Percentiles rank a stretch among this genome's conserved stretches.
Evolutionary conservation across 2,113 vertebrate species (phyloP).

Genomic region (Cyphomyrus discorhynchus): DNA sequence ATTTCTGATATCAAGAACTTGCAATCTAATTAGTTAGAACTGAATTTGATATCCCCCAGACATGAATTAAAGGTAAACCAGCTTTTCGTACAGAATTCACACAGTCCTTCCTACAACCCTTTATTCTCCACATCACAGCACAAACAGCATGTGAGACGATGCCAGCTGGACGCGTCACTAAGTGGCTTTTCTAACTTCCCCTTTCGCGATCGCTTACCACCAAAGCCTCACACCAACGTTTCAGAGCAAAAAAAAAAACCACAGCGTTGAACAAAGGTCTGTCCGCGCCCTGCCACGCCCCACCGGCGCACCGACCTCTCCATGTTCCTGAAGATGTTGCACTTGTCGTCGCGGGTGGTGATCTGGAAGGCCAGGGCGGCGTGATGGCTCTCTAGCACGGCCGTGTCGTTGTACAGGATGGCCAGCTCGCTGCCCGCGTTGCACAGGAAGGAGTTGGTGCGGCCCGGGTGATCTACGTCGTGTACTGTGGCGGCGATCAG

Average conservation of each 20-base stretch:
- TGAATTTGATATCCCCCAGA: background rate
- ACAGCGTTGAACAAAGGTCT: background rate
- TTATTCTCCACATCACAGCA: background rate
- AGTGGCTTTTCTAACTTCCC: background rate
- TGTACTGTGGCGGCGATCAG: constrained; percentile 91
- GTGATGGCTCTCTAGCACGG: constrained; percentile 91
- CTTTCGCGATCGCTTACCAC: background rate
- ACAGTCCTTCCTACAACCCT: background rate
- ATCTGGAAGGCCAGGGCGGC: constrained; percentile 94
- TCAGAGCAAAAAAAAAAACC: background rate
- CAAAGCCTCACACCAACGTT: background rate
- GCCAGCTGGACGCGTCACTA: background rate
- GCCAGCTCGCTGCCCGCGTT: constrained; percentile 88
- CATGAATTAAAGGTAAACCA: background rate
- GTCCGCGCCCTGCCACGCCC: background rate
- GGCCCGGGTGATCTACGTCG: constrained; percentile 90
- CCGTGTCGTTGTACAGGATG: constrained; percentile 86
- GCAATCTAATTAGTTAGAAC: background rate
- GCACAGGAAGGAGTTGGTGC: constrained; percentile 94
- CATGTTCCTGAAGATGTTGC: constrained; percentile 95
- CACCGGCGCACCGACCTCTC: constrained; percentile 67
- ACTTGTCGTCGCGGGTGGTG: constrained; percentile 79
- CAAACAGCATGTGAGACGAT: background rate
- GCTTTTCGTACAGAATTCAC: background rate
- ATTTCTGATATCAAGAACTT: background rate